Base-by-base conservation (phyloP, 1,140 invertebrate species). In the Drosophila repleta region DNA sequence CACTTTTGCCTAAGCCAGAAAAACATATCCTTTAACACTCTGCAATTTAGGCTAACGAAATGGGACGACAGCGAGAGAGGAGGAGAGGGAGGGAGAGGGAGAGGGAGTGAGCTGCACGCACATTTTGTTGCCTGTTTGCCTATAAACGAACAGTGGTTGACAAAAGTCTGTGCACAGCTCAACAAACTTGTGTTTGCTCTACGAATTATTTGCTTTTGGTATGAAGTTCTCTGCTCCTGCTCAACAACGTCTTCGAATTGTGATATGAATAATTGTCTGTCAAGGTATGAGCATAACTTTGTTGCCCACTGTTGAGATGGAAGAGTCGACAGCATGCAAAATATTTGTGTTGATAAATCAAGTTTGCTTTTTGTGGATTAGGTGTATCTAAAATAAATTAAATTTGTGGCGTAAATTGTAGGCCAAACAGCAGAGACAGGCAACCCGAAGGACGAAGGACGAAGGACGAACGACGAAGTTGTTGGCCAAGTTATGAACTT, bases 311-410 rank as follows among this genome's bases (percentile, higher is more conserved):
- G 32, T 35, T 11, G 32, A 35, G 32, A 35, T 11, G 32, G 10
- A 35, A 11, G 11, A 35, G 1, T 45, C 18, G 11, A 21, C 10
- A 64, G 69, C 61, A 81, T 77, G 77, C 77, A 84, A 85, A 87
- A 85, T 87, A 87, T 88, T 82, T 87, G 88, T 88, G 83, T 87
- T 88, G 82, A 87, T 87, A 87, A 87, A 87, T 87, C 82, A 87
- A 87, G 78, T 87, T 87, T 88, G 83, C 82, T 87, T 82, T 29
- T 87, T 87, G 78, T 87, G 81, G 81, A 85, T 85, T 85, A 85
- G 81, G 81, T 85, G 83, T 87, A 87, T 87, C 78, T 77, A 74
- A 87, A 87, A 87, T 87, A 87, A 88, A 87, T 87, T 87, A 83
- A 87, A 88, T 87, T 87, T 87, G 74, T 72, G 82, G 83, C 82